These are phyloP conservation scores for Okapia johnstoni DNA, from an alignment of 2,113 vertebrate species.

Conservation along the genomic window DNA sequence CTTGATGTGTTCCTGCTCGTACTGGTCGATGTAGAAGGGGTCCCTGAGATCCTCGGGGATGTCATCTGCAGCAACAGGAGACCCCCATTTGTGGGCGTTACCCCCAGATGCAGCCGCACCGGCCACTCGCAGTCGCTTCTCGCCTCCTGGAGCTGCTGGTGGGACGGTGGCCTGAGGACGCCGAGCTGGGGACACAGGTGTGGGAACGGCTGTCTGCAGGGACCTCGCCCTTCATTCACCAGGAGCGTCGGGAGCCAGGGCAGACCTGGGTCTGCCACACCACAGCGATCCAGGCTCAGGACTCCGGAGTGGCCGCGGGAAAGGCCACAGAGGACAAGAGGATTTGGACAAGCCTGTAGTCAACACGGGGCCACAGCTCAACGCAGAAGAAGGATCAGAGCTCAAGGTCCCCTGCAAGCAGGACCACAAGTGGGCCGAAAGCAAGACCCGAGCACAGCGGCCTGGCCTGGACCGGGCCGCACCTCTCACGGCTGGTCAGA, in stretches of 20 bases:
- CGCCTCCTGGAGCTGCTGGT: not conserved
- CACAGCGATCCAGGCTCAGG: not conserved
- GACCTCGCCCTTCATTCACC: not conserved
- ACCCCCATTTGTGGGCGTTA: fast-evolving
- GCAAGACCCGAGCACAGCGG: fast-evolving
- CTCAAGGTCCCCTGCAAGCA: not conserved
- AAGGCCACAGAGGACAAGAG: not conserved
- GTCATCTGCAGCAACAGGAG: constrained; percentile 81
- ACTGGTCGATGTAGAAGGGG: constrained; percentile 96
- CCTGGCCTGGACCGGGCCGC: not conserved
- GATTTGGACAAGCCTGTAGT: not conserved
- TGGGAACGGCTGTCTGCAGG: not conserved
- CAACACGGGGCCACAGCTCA: no score
- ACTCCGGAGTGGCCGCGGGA: not conserved
- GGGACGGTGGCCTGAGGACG: not conserved
- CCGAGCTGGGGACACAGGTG: not conserved
- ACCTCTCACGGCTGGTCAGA: not conserved
- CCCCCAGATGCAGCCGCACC: fast-evolving
- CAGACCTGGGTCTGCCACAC: not conserved
- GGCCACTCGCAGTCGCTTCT: fast-evolving
- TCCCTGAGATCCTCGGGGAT: constrained; percentile 92
- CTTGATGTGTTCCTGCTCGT: constrained; percentile 97
- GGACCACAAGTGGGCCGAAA: not conserved
- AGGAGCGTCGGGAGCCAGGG: not conserved
- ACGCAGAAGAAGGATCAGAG: not conserved